These are phyloP conservation scores for Proctacanthus coquilletti DNA, from an alignment of 1,140 invertebrate species.

Conservation along the genomic window DNA sequence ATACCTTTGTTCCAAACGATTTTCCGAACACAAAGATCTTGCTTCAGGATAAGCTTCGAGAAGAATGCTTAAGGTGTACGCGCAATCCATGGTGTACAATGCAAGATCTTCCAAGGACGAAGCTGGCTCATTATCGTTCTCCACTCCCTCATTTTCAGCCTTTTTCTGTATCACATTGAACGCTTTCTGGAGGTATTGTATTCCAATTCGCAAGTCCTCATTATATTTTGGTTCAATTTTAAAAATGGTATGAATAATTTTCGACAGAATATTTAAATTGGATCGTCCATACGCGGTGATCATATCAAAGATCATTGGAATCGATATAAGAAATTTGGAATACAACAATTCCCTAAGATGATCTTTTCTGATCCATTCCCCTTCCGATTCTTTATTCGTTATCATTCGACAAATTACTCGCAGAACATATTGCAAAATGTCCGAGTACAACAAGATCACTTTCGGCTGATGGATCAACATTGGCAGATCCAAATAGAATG, in stretches of 20 bases:
- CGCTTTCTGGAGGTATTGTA: slow-evolving; percentile 34
- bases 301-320: slow-evolving; percentile 65
- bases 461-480: slow-evolving; percentile 19
- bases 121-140: slow-evolving; percentile 15
- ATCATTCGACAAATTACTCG: slow-evolving; percentile 52
- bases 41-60: slow-evolving; percentile 42
- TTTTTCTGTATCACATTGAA: slow-evolving; percentile 25
- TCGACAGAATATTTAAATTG: slow-evolving; percentile 41
- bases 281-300: slow-evolving; percentile 52
- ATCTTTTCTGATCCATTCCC: slow-evolving; percentile 45
- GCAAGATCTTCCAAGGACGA: slow-evolving; percentile 47
- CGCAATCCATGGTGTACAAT: slow-evolving; percentile 52
- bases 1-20: slow-evolving; percentile 20
- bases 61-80: slow-evolving; percentile 47
- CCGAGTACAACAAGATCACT: slow-evolving; percentile 31
- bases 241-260: slow-evolving; percentile 51
- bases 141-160: slow-evolving; percentile 23
- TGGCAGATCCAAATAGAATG: slow-evolving; percentile 42
- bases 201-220: slow-evolving; percentile 43
- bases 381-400: slow-evolving; percentile 56
- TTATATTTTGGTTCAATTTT: slow-evolving; percentile 51
- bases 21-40: slow-evolving; percentile 16
- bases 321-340: slow-evolving; percentile 63
- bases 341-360: slow-evolving; percentile 57
- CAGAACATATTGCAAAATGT: slow-evolving; percentile 46